These are phyloP conservation scores for Ceratosolen fusciceps DNA, from an alignment of 1,140 invertebrate genomes.

Conservation along the genomic window DNA sequence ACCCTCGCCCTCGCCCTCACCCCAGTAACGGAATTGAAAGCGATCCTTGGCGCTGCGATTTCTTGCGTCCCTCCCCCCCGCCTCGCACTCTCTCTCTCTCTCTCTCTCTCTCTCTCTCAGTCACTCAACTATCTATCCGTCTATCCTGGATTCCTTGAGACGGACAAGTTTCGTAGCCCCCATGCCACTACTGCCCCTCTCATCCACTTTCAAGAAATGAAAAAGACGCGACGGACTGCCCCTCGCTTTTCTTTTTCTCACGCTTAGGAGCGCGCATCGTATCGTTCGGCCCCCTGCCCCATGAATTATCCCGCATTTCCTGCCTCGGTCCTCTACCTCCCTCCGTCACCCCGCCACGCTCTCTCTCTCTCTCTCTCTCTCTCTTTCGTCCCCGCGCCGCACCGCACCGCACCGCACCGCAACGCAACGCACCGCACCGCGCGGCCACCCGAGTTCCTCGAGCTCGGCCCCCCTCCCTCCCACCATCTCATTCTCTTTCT, in stretches of 20 bases:
- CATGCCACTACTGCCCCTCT: neutral
- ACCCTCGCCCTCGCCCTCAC: too few species aligned
- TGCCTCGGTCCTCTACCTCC: constrained; percentile 42
- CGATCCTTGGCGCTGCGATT: too few species aligned
- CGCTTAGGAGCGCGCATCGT: constrained; percentile 25
- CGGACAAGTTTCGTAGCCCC: constrained; percentile 4
- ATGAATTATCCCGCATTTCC: constrained; percentile 54
- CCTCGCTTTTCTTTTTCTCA: constrained; percentile 47
- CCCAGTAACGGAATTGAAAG: too few species aligned
- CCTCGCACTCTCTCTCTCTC: neutral
- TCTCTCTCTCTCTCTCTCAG: neutral
- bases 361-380: constrained; percentile 6
- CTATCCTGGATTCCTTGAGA: too few species aligned
- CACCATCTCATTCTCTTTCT: neutral
- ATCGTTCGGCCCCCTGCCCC: constrained; percentile 25
- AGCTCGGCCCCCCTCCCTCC: too few species aligned
- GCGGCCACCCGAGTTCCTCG: too few species aligned
- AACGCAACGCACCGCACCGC: too few species aligned
- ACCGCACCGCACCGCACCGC: too few species aligned
- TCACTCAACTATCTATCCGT: neutral
- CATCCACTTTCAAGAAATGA: neutral
- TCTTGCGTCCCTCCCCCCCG: neutral
- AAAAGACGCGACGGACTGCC: neutral
- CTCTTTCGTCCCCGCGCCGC: neutral
- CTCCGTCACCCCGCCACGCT: neutral